These are phyloP conservation scores for Petaurus breviceps DNA, from an alignment of 2,113 vertebrate genomes.

Conservation along the genomic window DNA sequence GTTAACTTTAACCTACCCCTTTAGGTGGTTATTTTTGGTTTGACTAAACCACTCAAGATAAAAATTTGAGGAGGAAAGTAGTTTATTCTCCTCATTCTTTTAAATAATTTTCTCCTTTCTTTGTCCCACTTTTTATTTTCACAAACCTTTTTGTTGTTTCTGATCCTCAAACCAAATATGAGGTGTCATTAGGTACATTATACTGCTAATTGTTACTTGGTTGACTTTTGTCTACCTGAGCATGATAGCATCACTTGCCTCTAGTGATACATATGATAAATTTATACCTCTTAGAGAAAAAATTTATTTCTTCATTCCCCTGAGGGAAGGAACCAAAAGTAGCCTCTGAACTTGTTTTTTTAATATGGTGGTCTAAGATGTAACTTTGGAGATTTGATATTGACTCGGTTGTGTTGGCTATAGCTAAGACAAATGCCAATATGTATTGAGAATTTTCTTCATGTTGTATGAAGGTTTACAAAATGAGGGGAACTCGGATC, in stretches of 20 bases:
- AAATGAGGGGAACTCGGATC: conserved; percentile 74
- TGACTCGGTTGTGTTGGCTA: conserved; percentile 76
- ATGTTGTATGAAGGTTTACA: conserved; percentile 83
- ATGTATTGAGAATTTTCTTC: conserved; percentile 78
- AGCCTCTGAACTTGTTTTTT: conserved; percentile 70
- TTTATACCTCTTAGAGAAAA: conserved; percentile 61
- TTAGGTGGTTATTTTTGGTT: conserved; percentile 66
- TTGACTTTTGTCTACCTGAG: conserved; percentile 62
- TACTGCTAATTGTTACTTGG: conserved; percentile 47
- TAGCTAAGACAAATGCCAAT: conserved; percentile 80
- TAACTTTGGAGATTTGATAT: conserved; percentile 45
- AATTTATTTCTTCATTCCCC: conserved; percentile 49
- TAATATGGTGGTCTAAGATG: conserved; percentile 70
- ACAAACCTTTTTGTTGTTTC: conserved; percentile 49
- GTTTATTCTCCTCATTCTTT: conserved; percentile 29
- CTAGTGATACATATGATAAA: conserved; percentile 58
- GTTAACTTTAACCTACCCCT: not conserved
- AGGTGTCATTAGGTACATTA: conserved; percentile 53
- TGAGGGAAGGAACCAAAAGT: conserved; percentile 62
- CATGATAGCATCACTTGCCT: conserved; percentile 56
- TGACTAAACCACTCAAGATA: conserved; percentile 47
- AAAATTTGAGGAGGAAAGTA: conserved; percentile 42
- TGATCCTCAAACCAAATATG: conserved; percentile 53
- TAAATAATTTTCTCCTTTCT: conserved; percentile 52
- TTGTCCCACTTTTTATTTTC: conserved; percentile 59